phyloP scores from a whole-genome alignment of 1,140 invertebrate species.

The Zaprionus capensis region DNA sequence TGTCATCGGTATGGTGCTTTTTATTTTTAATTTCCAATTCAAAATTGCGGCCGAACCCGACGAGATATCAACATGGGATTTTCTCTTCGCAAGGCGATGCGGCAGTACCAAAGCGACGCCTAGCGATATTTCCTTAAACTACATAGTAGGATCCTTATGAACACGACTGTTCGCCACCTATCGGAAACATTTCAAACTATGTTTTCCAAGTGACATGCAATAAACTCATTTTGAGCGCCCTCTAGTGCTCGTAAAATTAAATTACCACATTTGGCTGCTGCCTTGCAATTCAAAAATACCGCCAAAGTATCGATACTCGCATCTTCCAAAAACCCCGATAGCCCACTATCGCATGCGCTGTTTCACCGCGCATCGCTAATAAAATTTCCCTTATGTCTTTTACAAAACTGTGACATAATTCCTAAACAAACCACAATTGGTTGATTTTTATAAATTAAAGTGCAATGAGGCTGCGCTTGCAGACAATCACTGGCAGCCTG shows the following conservation, averaged over 20 bases:
- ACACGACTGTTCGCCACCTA: background rate
- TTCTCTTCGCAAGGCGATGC: too few species aligned
- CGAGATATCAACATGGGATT: too few species aligned
- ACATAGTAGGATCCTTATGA: background rate
- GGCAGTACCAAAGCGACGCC: background rate
- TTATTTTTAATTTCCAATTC: too few species aligned
- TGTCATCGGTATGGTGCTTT: too few species aligned
- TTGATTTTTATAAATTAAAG: background rate
- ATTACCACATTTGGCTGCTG: too few species aligned
- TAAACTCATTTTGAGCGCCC: background rate
- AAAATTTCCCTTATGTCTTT: too few species aligned
- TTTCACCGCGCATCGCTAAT: background rate
- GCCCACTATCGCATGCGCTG: too few species aligned
- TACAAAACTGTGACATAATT: constrained; percentile 62
- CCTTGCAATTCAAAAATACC: background rate
- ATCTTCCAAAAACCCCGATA: background rate
- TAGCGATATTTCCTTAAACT: background rate
- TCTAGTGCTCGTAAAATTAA: background rate
- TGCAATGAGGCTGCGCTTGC: constrained; percentile 50
- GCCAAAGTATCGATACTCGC: background rate
- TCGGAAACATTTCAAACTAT: background rate
- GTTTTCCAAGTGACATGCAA: too few species aligned
- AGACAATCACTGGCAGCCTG: constrained; percentile 34
- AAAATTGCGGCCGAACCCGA: too few species aligned
- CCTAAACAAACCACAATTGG: constrained; percentile 26